Evolutionary conservation across 2,888 invertebrate species (phyloP).

Genomic region (Brenthis daphne): DNA sequence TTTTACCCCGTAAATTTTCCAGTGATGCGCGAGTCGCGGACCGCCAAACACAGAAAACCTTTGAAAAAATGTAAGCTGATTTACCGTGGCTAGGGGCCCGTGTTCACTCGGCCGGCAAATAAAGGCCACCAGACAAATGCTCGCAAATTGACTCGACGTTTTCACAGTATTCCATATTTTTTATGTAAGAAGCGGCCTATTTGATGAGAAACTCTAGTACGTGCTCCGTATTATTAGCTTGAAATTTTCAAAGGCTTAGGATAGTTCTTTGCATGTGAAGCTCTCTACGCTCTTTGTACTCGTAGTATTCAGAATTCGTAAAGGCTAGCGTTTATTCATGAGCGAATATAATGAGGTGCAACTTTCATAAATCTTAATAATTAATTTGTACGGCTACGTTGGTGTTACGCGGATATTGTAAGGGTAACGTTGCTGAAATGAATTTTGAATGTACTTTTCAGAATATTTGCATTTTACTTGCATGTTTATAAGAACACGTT

Average conservation of each 20-base stretch:
- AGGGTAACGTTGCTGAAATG: conserved; percentile 7
- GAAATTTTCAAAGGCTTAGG: conserved; percentile 32
- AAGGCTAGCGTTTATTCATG: conserved; percentile 32
- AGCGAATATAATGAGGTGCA: conserved; percentile 32
- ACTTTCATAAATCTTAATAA: conserved; percentile 32
- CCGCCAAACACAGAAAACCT: conserved; percentile 77
- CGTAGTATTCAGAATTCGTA: conserved; percentile 31
- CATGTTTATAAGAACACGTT: neutral
- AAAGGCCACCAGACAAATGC: conserved; percentile 80
- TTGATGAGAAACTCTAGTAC: conserved; percentile 48
- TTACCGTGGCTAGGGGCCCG: conserved; percentile 70
- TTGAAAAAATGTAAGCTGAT: conserved; percentile 81
- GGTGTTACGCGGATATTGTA: conserved; percentile 18
- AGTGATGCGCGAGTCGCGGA: conserved; percentile 68
- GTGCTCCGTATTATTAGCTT: conserved; percentile 32
- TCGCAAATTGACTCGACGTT: conserved; percentile 79
- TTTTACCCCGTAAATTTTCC: conserved; percentile 60
- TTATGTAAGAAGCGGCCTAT: conserved; percentile 47
- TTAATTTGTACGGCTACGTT: conserved; percentile 25
- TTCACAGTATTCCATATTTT: conserved; percentile 74
- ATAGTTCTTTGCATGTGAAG: conserved; percentile 31
- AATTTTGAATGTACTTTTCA: conserved; percentile 19
- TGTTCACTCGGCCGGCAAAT: conserved; percentile 75
- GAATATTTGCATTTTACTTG: conserved; percentile 1
- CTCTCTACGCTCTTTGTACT: conserved; percentile 31